Conservation (phyloP, 2,113 vertebrate genomes). For the Tinamus guttatus region DNA sequence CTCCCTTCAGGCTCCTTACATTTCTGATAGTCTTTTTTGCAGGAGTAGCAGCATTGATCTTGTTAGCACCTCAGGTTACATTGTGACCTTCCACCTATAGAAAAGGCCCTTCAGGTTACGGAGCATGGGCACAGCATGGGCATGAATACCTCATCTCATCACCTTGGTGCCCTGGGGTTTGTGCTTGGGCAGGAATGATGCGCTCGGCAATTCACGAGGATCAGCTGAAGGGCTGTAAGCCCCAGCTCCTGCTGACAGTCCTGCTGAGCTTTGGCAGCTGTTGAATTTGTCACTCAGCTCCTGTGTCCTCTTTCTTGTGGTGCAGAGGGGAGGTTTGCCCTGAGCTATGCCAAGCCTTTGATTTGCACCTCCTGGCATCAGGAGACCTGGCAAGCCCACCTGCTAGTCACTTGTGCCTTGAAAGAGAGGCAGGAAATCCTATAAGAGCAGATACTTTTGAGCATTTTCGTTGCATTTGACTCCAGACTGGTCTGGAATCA, state of each 20-base stretch:
- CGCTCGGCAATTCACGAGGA: background rate
- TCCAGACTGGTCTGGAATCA: background rate
- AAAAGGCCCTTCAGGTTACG: background rate
- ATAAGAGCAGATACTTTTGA: background rate
- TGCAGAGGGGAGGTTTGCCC: background rate
- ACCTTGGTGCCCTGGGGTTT: background rate
- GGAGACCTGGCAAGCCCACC: background rate
- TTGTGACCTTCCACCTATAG: background rate
- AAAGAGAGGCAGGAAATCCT: background rate
- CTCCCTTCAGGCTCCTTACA: background rate
- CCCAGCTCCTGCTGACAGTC: background rate
- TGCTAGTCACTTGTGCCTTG: background rate
- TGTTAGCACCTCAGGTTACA: background rate
- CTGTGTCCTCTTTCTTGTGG: background rate
- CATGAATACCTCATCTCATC: background rate
- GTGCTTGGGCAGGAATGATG: background rate
- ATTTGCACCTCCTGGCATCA: background rate
- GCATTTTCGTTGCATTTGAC: background rate
- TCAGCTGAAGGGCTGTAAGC: background rate
- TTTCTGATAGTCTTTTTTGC: background rate
- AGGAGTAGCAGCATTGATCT: background rate
- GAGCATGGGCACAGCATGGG: accelerated
- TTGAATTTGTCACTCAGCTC: background rate
- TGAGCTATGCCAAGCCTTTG: background rate
- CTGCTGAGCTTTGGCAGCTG: background rate